Evolutionary conservation across 2,888 invertebrate species (phyloP).

Genomic region (Ceramica pisi): DNA sequence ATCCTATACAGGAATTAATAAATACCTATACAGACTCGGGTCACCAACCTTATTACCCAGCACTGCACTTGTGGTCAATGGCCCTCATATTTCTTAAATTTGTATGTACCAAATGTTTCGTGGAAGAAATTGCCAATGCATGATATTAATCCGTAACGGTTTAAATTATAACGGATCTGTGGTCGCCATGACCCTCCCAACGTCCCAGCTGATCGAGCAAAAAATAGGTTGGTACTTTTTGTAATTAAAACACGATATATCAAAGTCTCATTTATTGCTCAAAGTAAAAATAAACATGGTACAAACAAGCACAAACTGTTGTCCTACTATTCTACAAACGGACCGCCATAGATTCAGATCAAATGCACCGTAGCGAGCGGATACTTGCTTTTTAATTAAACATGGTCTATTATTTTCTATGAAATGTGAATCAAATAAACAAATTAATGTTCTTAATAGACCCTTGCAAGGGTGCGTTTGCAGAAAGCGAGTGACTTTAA

Average conservation of each 20-base stretch:
- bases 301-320: constrained; percentile 34
- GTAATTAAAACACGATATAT: constrained; percentile 51
- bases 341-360: constrained; percentile 60
- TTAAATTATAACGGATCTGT: neutral
- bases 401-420: constrained; percentile 14
- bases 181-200: neutral
- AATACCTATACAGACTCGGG: neutral
- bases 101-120: neutral
- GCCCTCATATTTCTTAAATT: neutral
- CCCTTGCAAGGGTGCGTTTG: neutral
- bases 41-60: neutral
- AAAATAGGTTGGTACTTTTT: neutral
- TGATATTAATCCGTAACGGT: neutral
- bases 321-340: constrained; percentile 63
- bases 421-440: constrained; percentile 8
- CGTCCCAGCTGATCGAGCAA: neutral
- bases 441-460: constrained; percentile 4
- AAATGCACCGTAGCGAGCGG: constrained; percentile 54
- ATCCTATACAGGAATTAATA: neutral
- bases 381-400: constrained; percentile 24
- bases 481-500: neutral
- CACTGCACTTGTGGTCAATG: neutral
- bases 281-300: constrained; percentile 49
- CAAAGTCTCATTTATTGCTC: constrained; percentile 54
- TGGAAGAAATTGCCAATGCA: constrained; percentile 21